Evolutionary conservation across 2,113 vertebrate genomes (phyloP).

Genomic region (Hiodon alosoides): DNA sequence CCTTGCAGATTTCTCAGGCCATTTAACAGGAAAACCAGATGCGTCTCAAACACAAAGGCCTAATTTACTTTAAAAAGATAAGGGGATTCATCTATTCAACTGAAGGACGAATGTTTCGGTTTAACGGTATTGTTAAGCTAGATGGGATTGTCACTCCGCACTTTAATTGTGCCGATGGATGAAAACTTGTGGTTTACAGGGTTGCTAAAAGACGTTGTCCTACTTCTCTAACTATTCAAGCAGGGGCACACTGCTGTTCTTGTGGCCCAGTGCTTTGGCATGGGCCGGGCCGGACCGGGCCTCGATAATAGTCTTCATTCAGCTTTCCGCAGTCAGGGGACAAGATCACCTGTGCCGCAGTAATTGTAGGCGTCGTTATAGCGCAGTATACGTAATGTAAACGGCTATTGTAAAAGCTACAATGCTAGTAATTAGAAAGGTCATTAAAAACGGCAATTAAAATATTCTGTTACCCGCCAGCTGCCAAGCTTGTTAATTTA

Average conservation of each 20-base stretch:
- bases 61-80: too few species aligned
- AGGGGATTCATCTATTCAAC: not conserved
- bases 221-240: conserved; percentile 25
- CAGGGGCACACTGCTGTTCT: not conserved
- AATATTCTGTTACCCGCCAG: conserved; percentile 17
- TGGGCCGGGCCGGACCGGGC: not conserved
- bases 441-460: conserved; percentile 34
- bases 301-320: conserved; percentile 11
- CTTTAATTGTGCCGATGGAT: too few species aligned
- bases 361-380: conserved; percentile 33
- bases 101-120: too few species aligned
- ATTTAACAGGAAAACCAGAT: conserved; percentile 20
- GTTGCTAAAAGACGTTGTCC: conserved; percentile 10
- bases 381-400: conserved; percentile 31
- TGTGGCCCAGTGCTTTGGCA: not conserved
- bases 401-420: conserved; percentile 29
- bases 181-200: not conserved
- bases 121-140: too few species aligned
- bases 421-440: conserved; percentile 28
- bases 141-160: too few species aligned
- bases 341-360: conserved; percentile 25
- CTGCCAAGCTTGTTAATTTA: conserved; percentile 33
- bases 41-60: not conserved
- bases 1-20: conserved; percentile 2
- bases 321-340: not conserved